Evolutionary conservation across 2,888 invertebrate species (phyloP).

Genomic region (Lamellibrachia columna): DNA sequence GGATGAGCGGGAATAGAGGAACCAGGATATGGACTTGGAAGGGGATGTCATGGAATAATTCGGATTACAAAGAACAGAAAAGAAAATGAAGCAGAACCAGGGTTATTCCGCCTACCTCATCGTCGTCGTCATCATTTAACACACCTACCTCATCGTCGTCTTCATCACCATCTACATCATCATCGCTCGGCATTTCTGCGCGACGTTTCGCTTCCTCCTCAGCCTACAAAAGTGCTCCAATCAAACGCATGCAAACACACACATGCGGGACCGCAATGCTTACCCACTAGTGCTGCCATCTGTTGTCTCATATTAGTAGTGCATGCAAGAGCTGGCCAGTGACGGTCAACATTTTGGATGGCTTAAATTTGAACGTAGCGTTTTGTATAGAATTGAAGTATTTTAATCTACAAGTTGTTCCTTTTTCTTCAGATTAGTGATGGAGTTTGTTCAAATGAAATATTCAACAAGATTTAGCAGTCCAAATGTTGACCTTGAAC

Average conservation of each 20-base stretch:
- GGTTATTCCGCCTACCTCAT: conserved; percentile 6
- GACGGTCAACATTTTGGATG: background rate
- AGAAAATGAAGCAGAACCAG: background rate
- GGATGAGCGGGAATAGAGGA: background rate
- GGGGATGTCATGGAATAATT: conserved; percentile 16
- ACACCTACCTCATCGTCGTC: too few species aligned
- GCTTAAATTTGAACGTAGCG: too few species aligned
- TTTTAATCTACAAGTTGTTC: too few species aligned
- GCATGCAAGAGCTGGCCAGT: background rate
- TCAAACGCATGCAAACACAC: conserved; percentile 12
- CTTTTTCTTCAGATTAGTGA: too few species aligned
- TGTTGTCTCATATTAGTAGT: background rate
- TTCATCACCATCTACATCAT: background rate
- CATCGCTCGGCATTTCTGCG: background rate
- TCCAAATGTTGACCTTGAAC: background rate
- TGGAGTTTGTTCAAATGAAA: background rate
- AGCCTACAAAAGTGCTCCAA: background rate
- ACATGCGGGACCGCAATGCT: conserved; percentile 3
- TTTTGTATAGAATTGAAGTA: too few species aligned
- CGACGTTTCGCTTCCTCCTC: background rate
- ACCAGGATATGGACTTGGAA: background rate
- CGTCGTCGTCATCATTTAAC: background rate
- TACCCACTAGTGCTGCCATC: conserved; percentile 1
- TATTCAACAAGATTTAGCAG: background rate
- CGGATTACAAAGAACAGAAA: background rate